phyloP scores from a whole-genome alignment of 2,113 vertebrate species.

The Bufo gargarizans region DNA sequence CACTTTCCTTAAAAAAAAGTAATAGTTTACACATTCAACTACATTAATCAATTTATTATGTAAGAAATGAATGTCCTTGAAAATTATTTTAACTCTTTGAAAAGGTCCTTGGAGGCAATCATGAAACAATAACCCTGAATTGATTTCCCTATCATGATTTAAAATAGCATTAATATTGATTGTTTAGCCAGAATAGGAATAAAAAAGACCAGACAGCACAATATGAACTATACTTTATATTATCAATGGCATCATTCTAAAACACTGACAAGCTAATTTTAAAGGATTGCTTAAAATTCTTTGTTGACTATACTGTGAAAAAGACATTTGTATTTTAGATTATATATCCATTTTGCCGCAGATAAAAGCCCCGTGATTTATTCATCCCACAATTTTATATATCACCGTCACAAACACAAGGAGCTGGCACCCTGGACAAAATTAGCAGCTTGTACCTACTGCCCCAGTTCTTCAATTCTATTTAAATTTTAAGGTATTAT shows the following conservation, averaged over 20 bases:
- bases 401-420: too few species aligned
- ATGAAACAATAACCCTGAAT: constrained; percentile 60
- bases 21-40: constrained; percentile 63
- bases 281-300: constrained; percentile 21
- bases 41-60: constrained; percentile 67
- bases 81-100: constrained; percentile 69
- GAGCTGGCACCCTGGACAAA: too few species aligned
- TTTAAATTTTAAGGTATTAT: too few species aligned
- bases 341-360: not conserved
- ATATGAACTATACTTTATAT: constrained; percentile 29
- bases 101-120: constrained; percentile 63
- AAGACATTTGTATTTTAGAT: not conserved
- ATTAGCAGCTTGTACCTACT: too few species aligned
- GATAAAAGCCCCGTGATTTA: not conserved
- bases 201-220: constrained; percentile 55
- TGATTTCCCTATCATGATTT: constrained; percentile 74
- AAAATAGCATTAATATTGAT: constrained; percentile 77
- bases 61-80: constrained; percentile 62
- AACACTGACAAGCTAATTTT: constrained; percentile 24
- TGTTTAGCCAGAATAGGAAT: constrained; percentile 61
- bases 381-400: too few species aligned
- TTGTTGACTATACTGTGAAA: not conserved
- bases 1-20: constrained; percentile 43
- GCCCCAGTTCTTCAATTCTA: too few species aligned
- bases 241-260: constrained; percentile 52